Evolutionary conservation across 2,797 vertebrate species (phyloP), one percentile per base, ranked within the genome.

Genomic region (Petrocephalus schoutedeni): DNA sequence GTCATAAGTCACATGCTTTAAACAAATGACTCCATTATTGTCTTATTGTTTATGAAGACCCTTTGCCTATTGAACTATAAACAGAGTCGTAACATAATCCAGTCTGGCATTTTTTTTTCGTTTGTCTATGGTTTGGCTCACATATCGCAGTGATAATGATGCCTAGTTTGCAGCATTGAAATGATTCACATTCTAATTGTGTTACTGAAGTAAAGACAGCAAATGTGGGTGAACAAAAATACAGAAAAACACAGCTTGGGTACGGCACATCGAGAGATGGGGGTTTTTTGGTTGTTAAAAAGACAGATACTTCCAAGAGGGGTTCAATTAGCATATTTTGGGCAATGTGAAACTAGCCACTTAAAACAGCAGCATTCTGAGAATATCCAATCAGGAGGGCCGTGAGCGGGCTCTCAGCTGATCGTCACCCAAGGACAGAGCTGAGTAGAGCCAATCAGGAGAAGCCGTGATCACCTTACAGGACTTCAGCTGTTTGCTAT

Each of bases 71-170:
- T 58, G 41, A 87, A 61, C 32, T 80, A 82, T 16, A 82, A 80
- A 58, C 54, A 59, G 67, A 87, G 67, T 32, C 45, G 32, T 87
- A 57, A 87, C 36, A 19, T 80, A 87, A 58, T 80, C 32, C 41
- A 41, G 32, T 77, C 53, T 77, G 9, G 5, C 67, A 10, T 77
- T 16, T 77, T 87, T 85, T 59, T 77, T 87, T 28, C 61, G 19
- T 45, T 87, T 80, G 41, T 53, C 9, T 77, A 36, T 45, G 51
- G 67, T 74, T 77, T 41, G 32, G 67, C 86, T 74, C 71, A 21
- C 28, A 77, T 56, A 57, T 87, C 57, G 21, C 57, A 56, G 53
- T 4, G 10, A 85, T 57, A 16, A 28, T 28, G 53, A 23, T 54
- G 14, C 21, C 49, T 85, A 23, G 23, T 54, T 28, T 54, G 53